Conservation (phyloP, 2,888 invertebrate genomes). For the Andrena chrysosceles region DNA sequence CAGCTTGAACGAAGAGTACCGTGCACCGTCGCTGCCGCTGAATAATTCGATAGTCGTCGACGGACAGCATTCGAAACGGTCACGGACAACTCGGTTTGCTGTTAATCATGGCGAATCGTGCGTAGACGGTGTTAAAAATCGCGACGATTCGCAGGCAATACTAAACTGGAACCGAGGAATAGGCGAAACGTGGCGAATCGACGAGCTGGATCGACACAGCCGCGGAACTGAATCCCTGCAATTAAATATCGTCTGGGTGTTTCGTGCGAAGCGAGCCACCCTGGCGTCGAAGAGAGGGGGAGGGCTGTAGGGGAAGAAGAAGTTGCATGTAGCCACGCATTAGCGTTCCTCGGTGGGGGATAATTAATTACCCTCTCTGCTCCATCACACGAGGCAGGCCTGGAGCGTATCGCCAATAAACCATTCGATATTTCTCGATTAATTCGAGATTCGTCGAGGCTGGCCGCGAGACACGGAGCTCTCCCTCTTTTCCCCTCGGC, state of each 20-base stretch:
- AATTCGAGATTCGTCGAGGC: conserved; percentile 61
- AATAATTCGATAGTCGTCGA: conserved; percentile 16
- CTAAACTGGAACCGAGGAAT: conserved; percentile 20
- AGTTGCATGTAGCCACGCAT: conserved; percentile 42
- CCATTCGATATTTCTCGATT: conserved; percentile 65
- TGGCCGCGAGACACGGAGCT: conserved; percentile 23
- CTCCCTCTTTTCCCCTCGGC: conserved; percentile 1
- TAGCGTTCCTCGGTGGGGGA: conserved; percentile 35
- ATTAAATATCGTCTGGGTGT: conserved; percentile 42
- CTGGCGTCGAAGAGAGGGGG: background rate
- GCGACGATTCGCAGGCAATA: conserved; percentile 1
- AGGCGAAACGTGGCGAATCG: conserved; percentile 33
- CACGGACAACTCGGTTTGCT: background rate
- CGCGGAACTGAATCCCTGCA: conserved; percentile 16
- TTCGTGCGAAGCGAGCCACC: conserved; percentile 25
- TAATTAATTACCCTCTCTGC: conserved; percentile 57
- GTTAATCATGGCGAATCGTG: background rate
- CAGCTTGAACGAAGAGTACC: background rate
- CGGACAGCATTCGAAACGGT: conserved; percentile 2
- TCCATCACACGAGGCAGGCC: conserved; percentile 33
- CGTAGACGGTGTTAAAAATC: background rate
- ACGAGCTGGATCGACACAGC: background rate
- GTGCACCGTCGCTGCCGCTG: background rate
- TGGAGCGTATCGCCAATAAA: conserved; percentile 58
- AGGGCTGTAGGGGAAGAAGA: background rate